Percentiles rank a stretch among this genome's conserved stretches.
Evolutionary conservation across 2,113 vertebrate species (phyloP).

Genomic region (Oostethus manadensis): DNA sequence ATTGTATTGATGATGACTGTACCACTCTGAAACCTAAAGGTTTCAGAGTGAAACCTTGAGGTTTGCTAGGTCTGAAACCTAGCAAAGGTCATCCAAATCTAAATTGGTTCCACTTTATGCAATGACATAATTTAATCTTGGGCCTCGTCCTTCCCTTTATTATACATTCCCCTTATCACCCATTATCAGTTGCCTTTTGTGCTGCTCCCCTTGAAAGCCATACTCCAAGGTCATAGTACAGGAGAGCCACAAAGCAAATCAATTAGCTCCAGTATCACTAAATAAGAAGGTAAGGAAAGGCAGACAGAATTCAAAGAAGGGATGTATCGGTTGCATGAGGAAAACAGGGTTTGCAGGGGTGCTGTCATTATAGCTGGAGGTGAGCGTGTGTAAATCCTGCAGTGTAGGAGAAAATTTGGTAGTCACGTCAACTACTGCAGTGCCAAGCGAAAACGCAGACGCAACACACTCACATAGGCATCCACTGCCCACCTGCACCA

Average conservation of each 20-base stretch:
- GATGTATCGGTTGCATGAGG: slow-evolving; percentile 5
- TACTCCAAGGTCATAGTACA: slow-evolving; percentile 46
- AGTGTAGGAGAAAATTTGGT: slow-evolving; percentile 21
- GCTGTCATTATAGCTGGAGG: background rate
- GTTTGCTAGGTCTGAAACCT: too few relatives aligned
- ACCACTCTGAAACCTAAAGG: too few relatives aligned
- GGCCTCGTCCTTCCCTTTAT: slow-evolving; percentile 1
- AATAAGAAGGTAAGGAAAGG: slow-evolving; percentile 9
- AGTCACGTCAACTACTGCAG: slow-evolving; percentile 41
- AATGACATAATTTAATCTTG: slow-evolving; percentile 19
- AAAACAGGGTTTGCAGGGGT: background rate
- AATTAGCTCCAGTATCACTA: slow-evolving; percentile 53
- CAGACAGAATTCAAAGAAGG: slow-evolving; percentile 8
- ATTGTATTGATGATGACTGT: too few relatives aligned
- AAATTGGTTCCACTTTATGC: slow-evolving; percentile 1
- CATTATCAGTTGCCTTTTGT: background rate
- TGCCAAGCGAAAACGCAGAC: slow-evolving; percentile 19
- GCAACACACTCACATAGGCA: slow-evolving; percentile 25
- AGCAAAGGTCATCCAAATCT: background rate
- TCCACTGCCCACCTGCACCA: slow-evolving; percentile 26
- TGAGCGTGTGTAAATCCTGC: slow-evolving; percentile 15
- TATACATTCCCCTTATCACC: background rate
- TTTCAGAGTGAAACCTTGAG: too few relatives aligned
- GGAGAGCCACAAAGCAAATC: slow-evolving; percentile 47
- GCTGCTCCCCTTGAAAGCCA: slow-evolving; percentile 3